These are phyloP conservation scores for Tridacna gigas DNA, from an alignment of 2,888 invertebrate species.

Conservation along the genomic window DNA sequence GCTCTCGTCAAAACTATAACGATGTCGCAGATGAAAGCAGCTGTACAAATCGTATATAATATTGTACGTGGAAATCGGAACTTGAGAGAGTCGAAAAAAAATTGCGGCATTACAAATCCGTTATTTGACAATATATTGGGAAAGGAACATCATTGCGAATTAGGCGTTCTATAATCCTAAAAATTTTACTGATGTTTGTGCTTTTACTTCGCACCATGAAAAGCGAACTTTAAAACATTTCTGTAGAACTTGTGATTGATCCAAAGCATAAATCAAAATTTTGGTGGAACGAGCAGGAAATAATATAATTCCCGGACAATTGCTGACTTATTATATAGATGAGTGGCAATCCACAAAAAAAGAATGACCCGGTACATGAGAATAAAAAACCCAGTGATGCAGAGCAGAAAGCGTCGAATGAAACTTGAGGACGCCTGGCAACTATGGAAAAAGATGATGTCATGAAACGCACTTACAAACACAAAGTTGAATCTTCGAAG, in stretches of 20 bases:
- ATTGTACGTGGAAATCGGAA: slow-evolving; percentile 2
- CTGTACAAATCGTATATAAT: slow-evolving; percentile 24
- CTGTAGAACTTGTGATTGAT: slow-evolving; percentile 9
- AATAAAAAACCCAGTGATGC: too few species aligned
- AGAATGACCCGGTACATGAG: too few species aligned
- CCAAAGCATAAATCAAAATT: slow-evolving; percentile 10
- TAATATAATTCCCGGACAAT: too few species aligned
- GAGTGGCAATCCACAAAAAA: too few species aligned
- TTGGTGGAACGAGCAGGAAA: not conserved
- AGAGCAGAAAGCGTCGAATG: too few species aligned
- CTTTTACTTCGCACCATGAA: not conserved
- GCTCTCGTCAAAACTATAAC: slow-evolving; percentile 5
- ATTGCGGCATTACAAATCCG: not conserved
- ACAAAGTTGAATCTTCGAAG: too few species aligned
- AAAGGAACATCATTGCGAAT: not conserved
- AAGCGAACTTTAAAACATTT: not conserved
- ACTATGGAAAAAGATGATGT: too few species aligned
- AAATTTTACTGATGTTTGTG: not conserved
- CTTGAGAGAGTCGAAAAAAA: not conserved
- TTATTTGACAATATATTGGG: slow-evolving; percentile 6
- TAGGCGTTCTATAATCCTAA: not conserved
- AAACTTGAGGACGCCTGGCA: too few species aligned
- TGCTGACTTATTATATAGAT: too few species aligned
- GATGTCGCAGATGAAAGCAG: not conserved
- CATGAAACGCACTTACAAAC: too few species aligned